Evolutionary conservation across 2,113 vertebrate species (phyloP).

Genomic region (Rhynchomys soricoides): DNA sequence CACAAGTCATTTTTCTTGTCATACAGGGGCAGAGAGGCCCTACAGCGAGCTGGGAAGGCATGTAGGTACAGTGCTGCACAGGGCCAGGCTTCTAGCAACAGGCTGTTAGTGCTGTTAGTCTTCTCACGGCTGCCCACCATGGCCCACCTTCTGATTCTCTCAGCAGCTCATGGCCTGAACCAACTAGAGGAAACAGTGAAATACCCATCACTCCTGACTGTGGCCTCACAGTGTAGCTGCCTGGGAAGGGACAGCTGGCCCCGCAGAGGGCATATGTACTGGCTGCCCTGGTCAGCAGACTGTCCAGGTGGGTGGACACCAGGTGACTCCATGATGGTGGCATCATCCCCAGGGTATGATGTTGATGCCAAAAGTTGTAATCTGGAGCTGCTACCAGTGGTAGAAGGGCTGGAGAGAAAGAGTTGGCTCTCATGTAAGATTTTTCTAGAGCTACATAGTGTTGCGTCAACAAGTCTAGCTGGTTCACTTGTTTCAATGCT

Average conservation of each 20-base stretch:
- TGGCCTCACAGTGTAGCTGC: rapidly evolving
- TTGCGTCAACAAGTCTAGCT: background rate
- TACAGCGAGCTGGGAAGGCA: rapidly evolving
- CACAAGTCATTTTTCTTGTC: rapidly evolving
- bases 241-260: too few relatives aligned
- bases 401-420: background rate
- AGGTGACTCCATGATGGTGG: background rate
- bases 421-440: background rate
- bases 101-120: background rate
- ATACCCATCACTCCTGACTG: too few relatives aligned
- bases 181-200: too few relatives aligned
- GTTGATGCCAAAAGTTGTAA: background rate
- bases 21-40: rapidly evolving
- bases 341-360: background rate
- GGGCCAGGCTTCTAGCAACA: background rate
- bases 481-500: background rate
- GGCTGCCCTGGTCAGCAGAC: too few relatives aligned
- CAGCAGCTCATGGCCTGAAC: rapidly evolving
- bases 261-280: rapidly evolving
- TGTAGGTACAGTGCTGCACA: background rate
- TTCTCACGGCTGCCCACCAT: rapidly evolving
- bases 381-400: background rate
- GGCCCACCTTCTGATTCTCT: rapidly evolving
- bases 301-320: background rate
- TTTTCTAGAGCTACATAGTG: background rate